These are phyloP conservation scores for Cydia pomonella DNA, from an alignment of 1,140 invertebrate genomes.

Conservation along the genomic window DNA sequence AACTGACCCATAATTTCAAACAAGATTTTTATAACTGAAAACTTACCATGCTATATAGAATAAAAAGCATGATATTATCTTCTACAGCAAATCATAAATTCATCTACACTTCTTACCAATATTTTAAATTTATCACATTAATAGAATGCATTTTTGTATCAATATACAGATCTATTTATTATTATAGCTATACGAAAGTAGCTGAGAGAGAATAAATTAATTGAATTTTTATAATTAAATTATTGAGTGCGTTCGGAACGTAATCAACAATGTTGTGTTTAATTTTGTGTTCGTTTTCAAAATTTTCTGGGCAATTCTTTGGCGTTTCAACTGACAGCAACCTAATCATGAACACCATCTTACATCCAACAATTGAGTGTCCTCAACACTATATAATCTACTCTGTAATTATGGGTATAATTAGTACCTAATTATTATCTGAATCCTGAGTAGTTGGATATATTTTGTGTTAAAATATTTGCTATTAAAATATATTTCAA, in stretches of 20 bases:
- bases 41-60: slow-evolving; percentile 15
- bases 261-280: slow-evolving; percentile 25
- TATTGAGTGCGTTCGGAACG: not conserved
- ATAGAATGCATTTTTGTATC: slow-evolving; percentile 19
- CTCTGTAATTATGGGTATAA: too few relatives aligned
- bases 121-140: slow-evolving; percentile 14
- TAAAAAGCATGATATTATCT: slow-evolving; percentile 27
- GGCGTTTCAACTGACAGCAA: not conserved
- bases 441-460: too few relatives aligned
- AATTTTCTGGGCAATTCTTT: slow-evolving; percentile 10
- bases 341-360: not conserved
- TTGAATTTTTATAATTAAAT: not conserved
- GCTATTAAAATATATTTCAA: too few relatives aligned
- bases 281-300: slow-evolving; percentile 32
- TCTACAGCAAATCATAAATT: not conserved
- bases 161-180: slow-evolving; percentile 62
- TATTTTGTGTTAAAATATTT: too few relatives aligned
- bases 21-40: not conserved
- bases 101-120: slow-evolving; percentile 19
- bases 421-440: too few relatives aligned
- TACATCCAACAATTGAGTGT: not conserved
- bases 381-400: too few relatives aligned
- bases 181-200: slow-evolving; percentile 8
- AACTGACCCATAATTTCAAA: slow-evolving; percentile 68
- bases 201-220: not conserved